Percentiles rank a stretch among this genome's conserved stretches.
phyloP scores from a whole-genome alignment of 1,140 invertebrate species.

The Laodelphax striatellus region DNA sequence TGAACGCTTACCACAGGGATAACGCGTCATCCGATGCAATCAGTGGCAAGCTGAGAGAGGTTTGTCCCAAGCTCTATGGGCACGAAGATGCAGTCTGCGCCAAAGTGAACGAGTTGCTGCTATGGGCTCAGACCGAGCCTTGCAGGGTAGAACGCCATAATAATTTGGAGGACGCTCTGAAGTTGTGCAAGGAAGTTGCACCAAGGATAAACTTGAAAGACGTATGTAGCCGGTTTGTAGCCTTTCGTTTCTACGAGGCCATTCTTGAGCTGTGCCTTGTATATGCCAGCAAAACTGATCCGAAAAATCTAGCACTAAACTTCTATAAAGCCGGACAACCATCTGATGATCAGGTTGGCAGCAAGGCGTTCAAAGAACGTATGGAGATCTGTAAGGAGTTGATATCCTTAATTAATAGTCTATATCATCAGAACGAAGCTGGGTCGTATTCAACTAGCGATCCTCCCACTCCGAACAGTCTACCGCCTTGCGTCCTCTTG shows the following conservation, averaged over 20 bases:
- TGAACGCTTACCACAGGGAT: slow-evolving; percentile 82
- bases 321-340: slow-evolving; percentile 81
- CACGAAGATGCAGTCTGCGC: slow-evolving; percentile 91
- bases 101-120: slow-evolving; percentile 77
- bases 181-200: slow-evolving; percentile 72
- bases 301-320: slow-evolving; percentile 75
- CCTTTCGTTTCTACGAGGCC: slow-evolving; percentile 70
- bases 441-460: slow-evolving; percentile 33
- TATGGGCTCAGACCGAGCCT: slow-evolving; percentile 56
- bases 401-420: slow-evolving; percentile 61
- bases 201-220: slow-evolving; percentile 63
- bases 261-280: slow-evolving; percentile 79
- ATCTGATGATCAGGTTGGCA: slow-evolving; percentile 61
- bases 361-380: slow-evolving; percentile 53
- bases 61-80: slow-evolving; percentile 88
- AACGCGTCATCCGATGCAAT: slow-evolving; percentile 89
- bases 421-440: slow-evolving; percentile 56
- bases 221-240: slow-evolving; percentile 64
- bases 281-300: slow-evolving; percentile 75
- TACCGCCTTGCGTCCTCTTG: slow-evolving; percentile 7
- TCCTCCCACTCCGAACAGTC: slow-evolving; percentile 30
- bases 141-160: slow-evolving; percentile 59
- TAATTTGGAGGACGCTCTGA: slow-evolving; percentile 62
- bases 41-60: slow-evolving; percentile 72
- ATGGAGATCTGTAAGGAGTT: slow-evolving; percentile 85